Conservation (phyloP, 1,140 invertebrate species). For the Mya arenaria region DNA sequence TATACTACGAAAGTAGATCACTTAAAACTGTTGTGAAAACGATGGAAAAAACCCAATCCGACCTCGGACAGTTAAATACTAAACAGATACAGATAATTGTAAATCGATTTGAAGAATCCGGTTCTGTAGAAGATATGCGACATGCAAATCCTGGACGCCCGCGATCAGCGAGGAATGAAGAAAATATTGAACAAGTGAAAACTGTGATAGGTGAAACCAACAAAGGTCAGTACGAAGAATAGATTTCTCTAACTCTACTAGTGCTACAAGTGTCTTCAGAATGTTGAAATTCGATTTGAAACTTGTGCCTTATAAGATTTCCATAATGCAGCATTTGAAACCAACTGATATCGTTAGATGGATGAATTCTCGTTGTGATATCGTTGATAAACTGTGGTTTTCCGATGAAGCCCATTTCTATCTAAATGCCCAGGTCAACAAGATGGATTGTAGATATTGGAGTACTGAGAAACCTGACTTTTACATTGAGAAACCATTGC, state of each 20-base stretch:
- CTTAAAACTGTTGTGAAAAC: conserved; percentile 5
- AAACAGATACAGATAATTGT: conserved; percentile 37
- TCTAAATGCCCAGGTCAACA: conserved; percentile 9
- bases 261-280: conserved; percentile 17
- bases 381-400: conserved; percentile 8
- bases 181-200: conserved; percentile 14
- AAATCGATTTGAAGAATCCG: conserved; percentile 6
- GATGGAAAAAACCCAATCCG: too few relatives aligned
- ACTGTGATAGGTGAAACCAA: conserved; percentile 10
- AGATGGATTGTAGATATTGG: background rate
- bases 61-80: too few relatives aligned
- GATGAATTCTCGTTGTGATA: background rate
- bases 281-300: conserved; percentile 25
- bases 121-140: background rate
- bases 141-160: conserved; percentile 8
- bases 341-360: background rate
- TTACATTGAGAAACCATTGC: conserved; percentile 2
- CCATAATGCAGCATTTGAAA: conserved; percentile 24
- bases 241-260: conserved; percentile 10
- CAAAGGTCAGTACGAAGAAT: background rate
- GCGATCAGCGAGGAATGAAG: background rate
- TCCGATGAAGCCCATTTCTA: conserved; percentile 20
- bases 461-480: background rate
- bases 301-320: conserved; percentile 5
- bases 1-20: conserved; percentile 18